Percentiles rank a stretch among this genome's conserved stretches.
These are phyloP conservation scores for Aegypius monachus DNA, from an alignment of 2,113 vertebrate genomes.

Conservation along the genomic window DNA sequence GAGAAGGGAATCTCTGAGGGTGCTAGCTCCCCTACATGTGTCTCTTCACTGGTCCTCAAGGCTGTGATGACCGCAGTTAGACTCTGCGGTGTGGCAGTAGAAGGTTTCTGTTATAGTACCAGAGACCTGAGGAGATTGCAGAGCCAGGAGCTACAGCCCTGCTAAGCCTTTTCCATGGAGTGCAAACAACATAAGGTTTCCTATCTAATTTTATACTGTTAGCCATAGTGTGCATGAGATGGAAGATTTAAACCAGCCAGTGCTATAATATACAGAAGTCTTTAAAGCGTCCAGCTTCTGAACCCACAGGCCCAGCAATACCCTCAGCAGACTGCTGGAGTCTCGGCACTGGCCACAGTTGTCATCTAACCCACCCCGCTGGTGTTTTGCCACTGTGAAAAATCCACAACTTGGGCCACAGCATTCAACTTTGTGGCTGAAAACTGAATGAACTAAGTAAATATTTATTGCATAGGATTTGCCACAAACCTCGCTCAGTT, in stretches of 20 bases:
- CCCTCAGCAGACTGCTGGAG: background rate
- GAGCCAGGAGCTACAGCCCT: background rate
- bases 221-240: background rate
- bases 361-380: rapidly evolving
- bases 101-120: background rate
- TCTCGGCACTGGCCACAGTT: background rate
- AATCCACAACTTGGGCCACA: background rate
- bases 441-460: background rate
- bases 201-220: background rate
- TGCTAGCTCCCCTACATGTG: rapidly evolving
- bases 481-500: background rate
- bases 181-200: background rate
- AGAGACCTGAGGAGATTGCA: background rate
- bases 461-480: background rate
- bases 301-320: background rate
- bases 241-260: background rate
- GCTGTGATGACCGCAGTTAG: background rate
- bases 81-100: background rate
- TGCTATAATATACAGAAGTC: background rate
- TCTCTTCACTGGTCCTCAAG: background rate
- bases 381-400: background rate
- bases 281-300: background rate
- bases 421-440: background rate
- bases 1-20: background rate
- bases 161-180: background rate